These are phyloP conservation scores for Acleris holmiana DNA, from an alignment of 2,888 invertebrate genomes.

Conservation along the genomic window DNA sequence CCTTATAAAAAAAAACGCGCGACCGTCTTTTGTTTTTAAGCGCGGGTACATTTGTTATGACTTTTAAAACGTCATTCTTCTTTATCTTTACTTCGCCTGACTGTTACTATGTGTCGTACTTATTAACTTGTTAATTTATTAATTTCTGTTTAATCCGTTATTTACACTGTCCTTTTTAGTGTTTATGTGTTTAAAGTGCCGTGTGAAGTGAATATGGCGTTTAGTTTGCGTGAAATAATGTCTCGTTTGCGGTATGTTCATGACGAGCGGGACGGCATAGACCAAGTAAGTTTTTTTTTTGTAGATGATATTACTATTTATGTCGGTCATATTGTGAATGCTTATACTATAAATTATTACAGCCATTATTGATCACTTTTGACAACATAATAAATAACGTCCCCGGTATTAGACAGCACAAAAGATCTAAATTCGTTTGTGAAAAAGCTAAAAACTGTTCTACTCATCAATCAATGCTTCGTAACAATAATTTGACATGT, in stretches of 20 bases:
- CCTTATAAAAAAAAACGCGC: conserved; percentile 9
- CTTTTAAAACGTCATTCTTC: conserved; percentile 37
- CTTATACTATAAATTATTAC: conserved; percentile 34
- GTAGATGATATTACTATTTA: conserved; percentile 3
- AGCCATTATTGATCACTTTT: conserved; percentile 34
- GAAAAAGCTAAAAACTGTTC: conserved; percentile 36
- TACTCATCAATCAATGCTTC: conserved; percentile 35
- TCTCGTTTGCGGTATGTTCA: conserved; percentile 68
- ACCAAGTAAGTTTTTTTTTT: conserved; percentile 44
- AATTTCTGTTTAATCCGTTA: conserved; percentile 37
- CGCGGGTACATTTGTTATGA: conserved; percentile 41
- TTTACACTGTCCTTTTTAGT: conserved; percentile 39
- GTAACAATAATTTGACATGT: conserved; percentile 37
- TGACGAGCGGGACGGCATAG: conserved; percentile 63
- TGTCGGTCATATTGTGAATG: conserved; percentile 27
- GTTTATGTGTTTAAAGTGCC: conserved; percentile 43
- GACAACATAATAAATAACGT: conserved; percentile 37
- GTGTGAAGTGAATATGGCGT: conserved; percentile 63
- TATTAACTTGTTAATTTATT: conserved; percentile 40
- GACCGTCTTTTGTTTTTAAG: conserved; percentile 42
- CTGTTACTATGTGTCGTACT: conserved; percentile 44
- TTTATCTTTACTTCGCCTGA: conserved; percentile 38
- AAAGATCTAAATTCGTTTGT: conserved; percentile 37
- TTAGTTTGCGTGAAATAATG: conserved; percentile 72
- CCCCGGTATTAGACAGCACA: conserved; percentile 34